phyloP scores from a whole-genome alignment of 2,888 invertebrate species.

The Lissocephala sabroskyi region DNA sequence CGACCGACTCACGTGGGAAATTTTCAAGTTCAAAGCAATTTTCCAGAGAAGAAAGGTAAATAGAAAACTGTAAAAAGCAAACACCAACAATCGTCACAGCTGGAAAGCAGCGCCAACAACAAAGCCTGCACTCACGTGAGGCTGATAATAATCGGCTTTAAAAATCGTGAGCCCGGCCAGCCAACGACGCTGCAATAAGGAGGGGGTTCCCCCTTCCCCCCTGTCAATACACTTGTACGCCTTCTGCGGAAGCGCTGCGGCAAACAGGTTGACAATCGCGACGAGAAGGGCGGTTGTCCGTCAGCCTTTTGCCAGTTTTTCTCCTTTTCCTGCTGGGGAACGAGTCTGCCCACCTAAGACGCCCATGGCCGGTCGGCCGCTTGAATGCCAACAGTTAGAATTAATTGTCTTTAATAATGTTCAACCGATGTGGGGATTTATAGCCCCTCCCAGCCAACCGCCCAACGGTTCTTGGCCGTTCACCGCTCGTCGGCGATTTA shows the following conservation, averaged over 20 bases:
- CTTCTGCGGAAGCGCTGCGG: constrained; percentile 27
- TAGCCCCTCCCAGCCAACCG: constrained; percentile 25
- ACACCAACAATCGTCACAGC: constrained; percentile 22
- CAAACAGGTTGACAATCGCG: constrained; percentile 35
- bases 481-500: constrained; percentile 9
- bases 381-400: constrained; percentile 52
- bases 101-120: constrained; percentile 37
- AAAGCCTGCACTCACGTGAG: constrained; percentile 18
- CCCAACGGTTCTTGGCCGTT: constrained; percentile 27
- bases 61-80: constrained; percentile 36
- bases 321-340: background rate
- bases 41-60: constrained; percentile 38
- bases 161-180: constrained; percentile 2
- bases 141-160: constrained; percentile 5
- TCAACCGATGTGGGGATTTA: constrained; percentile 55
- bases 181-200: background rate
- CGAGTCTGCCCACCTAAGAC: constrained; percentile 4
- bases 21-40: constrained; percentile 64
- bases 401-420: constrained; percentile 63
- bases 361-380: constrained; percentile 23
- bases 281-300: constrained; percentile 27
- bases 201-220: background rate
- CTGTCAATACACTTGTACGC: background rate
- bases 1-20: constrained; percentile 61
- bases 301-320: constrained; percentile 11